Base-by-base conservation (phyloP, 2,113 vertebrate species). In the Scalopus aquaticus region DNA sequence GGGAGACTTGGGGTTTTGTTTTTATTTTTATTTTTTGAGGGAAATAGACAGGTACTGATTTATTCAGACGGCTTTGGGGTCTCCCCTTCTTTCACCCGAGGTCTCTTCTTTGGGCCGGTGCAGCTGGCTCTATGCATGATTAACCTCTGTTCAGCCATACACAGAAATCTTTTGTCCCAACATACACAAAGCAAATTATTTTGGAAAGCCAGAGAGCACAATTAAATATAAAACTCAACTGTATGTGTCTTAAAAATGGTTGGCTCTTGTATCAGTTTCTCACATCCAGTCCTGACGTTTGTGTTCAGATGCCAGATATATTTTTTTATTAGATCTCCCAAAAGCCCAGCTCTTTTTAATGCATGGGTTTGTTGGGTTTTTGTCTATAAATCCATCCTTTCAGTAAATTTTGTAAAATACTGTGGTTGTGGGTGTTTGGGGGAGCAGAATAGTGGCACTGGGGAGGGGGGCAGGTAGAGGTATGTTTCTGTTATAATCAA, bases 121-220 rank as follows among this genome's bases (percentile, higher is more conserved):
- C 98, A 99, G 98, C 98, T 98, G 98, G 97, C 97, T 98, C 97
- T 98, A 99, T 98, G 98, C 98, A 98, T 99, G 99, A 99, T 99
- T 99, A 99, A 99, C 98, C 98, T 98, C 98, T 98, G 99, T 98
- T 99, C 99, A 99, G 99, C 98, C 98, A 98, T 98, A 97, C 98
- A 98, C 98, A 98, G 98, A 99, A 98, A 99, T 99, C 98, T 98
- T 99, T 99, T 99, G 99, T 99, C 99, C 98, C 98, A 98, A 99
- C 98, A 97, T 98, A 99, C 99, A 99, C 99, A 99, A 99, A 99
- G 99, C 99, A 99, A 99, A 99, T 99, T 99, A 99, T 99, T 99
- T 99, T 99, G 99, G 99, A 99, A 99, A 99, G 99, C 98, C 86
- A 97, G 98, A 97, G 98, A 98, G 97, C 97, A 98, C 97, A 98